Evolutionary conservation across 2,113 vertebrate genomes (phyloP).

Genomic region (Sebastes schlegelii): DNA sequence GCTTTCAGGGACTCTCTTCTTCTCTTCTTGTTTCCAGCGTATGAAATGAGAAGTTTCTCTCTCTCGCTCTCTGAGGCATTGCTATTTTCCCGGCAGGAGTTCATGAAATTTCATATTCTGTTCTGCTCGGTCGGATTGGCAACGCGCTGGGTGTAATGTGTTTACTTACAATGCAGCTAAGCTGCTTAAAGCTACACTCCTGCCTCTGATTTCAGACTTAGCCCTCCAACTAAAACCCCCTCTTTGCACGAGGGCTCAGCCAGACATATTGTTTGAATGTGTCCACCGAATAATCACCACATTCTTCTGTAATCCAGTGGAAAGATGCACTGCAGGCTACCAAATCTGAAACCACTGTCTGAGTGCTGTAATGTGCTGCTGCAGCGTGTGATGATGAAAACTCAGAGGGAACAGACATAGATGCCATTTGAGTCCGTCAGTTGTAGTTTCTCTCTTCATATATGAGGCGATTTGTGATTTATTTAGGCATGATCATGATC

Average conservation of each 20-base stretch:
- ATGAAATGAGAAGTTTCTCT: constrained; percentile 28
- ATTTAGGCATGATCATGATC: neutral
- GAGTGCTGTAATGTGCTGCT: neutral
- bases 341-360: neutral
- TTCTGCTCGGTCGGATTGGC: constrained; percentile 13
- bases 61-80: constrained; percentile 28
- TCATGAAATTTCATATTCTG: constrained; percentile 46
- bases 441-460: too few species aligned
- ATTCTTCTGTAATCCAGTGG: constrained; percentile 38
- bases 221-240: constrained; percentile 21
- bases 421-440: neutral
- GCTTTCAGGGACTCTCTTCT: constrained; percentile 11
- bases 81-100: constrained; percentile 31
- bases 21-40: constrained; percentile 13
- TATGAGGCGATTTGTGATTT: neutral
- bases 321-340: constrained; percentile 21
- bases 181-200: constrained; percentile 61
- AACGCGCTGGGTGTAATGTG: constrained; percentile 44
- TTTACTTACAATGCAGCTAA: constrained; percentile 65
- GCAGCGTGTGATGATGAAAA: neutral
- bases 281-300: constrained; percentile 43
- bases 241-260: constrained; percentile 16
- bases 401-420: constrained; percentile 2
- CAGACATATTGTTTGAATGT: constrained; percentile 34
- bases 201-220: constrained; percentile 59